Evolutionary conservation across 2,888 invertebrate genomes (phyloP), one percentile per base, ranked within the genome.

Genomic region (Dione vanillae): DNA sequence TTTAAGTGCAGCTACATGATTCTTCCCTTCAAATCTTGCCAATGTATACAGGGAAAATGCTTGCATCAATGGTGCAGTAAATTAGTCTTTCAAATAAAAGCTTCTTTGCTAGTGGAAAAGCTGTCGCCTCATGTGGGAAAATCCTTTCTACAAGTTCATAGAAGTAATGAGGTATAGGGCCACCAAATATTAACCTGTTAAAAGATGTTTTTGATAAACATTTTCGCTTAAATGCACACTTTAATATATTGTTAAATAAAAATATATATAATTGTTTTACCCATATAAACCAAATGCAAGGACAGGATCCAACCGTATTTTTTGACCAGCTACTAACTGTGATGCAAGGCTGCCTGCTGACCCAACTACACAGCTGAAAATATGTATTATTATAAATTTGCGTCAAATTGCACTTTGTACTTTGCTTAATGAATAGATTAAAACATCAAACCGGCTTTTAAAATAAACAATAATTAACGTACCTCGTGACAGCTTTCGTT

Each of bases 401-500:
- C 20, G 14, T 40, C 49, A 69, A 41, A 12, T 64, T 65, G 65
- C 58, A 67, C 70, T 73, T 73, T 70, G 67, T 64, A 65, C 70
- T 67, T 59, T 40, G 8, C n/a, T 37, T 37, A 37, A 37, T 56
- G 54, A 37, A 56, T 56, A 56, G 5, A 16, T 56, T 37, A 56
- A 37, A 56, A 56, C 11, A 37, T 11, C 27, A 37, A 54, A 10
- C 9, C 2, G 2, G 3, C n/a, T 2, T 37, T 45, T n/a, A n/a
- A 14, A 45, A 45, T n/a, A 3, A 45, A 45, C 10, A 54, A 56
- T 11, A 16, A 16, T 37, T 10, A 49, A 65, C 88, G 93, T 93
- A 97, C 97, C 97, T 96, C 71, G 96, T 96, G 66, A 97, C 88
- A 47, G 96, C 95, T 92, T 97, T 97, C 1, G 97, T 97, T 83